Evolutionary conservation across 2,888 invertebrate genomes (phyloP), one percentile per base, ranked within the genome.

Genomic region (Pseudococcus longispinus): DNA sequence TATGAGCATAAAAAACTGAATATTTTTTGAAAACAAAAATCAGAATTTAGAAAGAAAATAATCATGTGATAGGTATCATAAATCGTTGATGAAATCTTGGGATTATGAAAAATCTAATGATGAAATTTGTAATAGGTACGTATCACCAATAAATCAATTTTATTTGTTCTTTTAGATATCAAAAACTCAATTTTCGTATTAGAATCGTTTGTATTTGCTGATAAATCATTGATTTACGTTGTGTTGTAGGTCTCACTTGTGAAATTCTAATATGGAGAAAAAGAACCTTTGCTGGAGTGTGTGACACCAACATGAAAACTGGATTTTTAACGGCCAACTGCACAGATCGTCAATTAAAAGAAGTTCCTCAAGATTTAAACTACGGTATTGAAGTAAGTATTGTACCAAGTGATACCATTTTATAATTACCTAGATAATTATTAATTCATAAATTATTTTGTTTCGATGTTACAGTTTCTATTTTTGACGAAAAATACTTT

Each of bases 191-290:
- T 37, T 46, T 46, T 46, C 15, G 44, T 3, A 15, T 46, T 46
- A 3, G 3, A 15, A 15, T 15, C 4, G 1, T 46, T 15, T 46
- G 13, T 13, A 15, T 11, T 46, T 37, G 37, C 44, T 46, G 2
- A 2, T 46, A n/a, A 51, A 32, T 74, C 18, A 32, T 74, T 32
- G 37, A 37, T 37, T 37, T 37, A 2, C 37, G 9, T 80, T 5
- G n/a, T 26, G 26, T 37, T 74, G 42, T 20, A 80, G 77, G 77
- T 42, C n/a, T 42, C 20, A 20, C 13, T 15, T 37, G 6, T 42
- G 42, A 80, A 80, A 42, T 80, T 32, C 15, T 74, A 23, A 20
- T 42, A 8, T 80, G 77, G 77, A 80, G 42, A n/a, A 77, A 77
- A 77, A 80, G 23, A 60, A 23, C 13, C 18, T 37, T 42, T 0